Evolutionary conservation across 1,140 invertebrate species (phyloP).

Genomic region (Drosophila asahinai): DNA sequence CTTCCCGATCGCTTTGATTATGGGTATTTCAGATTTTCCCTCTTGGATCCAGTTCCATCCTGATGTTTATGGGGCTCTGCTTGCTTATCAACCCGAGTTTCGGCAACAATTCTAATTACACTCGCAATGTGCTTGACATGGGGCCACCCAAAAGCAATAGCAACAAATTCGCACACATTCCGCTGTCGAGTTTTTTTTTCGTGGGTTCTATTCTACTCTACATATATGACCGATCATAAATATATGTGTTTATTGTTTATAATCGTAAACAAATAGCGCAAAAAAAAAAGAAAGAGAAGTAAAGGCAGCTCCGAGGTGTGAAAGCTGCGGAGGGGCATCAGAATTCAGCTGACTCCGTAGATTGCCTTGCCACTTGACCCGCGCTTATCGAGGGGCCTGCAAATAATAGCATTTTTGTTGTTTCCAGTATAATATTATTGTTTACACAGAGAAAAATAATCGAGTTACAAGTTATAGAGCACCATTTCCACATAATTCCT

Average conservation of each 20-base stretch:
- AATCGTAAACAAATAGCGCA: constrained; percentile 48
- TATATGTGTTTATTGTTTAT: constrained; percentile 57
- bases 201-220: constrained; percentile 47
- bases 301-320: constrained; percentile 2
- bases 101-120: constrained; percentile 59
- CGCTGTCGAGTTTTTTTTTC: constrained; percentile 24
- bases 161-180: constrained; percentile 54
- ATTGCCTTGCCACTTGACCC: constrained; percentile 38
- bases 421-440: neutral
- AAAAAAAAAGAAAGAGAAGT: constrained; percentile 31
- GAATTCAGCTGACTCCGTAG: neutral
- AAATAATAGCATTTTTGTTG: constrained; percentile 4
- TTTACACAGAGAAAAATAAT: constrained; percentile 6
- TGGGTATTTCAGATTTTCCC: constrained; percentile 9
- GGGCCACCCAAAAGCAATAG: constrained; percentile 5
- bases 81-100: constrained; percentile 35
- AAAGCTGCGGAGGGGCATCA: constrained; percentile 2
- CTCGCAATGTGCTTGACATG: constrained; percentile 37
- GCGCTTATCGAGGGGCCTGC: constrained; percentile 3
- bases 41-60: constrained; percentile 15
- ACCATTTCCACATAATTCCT: too few species aligned
- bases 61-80: constrained; percentile 10
- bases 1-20: neutral
- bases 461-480: too few species aligned
- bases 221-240: constrained; percentile 61